These are phyloP conservation scores for Tuberolachnus salignus DNA, from an alignment of 2,888 invertebrate species.

Conservation along the genomic window DNA sequence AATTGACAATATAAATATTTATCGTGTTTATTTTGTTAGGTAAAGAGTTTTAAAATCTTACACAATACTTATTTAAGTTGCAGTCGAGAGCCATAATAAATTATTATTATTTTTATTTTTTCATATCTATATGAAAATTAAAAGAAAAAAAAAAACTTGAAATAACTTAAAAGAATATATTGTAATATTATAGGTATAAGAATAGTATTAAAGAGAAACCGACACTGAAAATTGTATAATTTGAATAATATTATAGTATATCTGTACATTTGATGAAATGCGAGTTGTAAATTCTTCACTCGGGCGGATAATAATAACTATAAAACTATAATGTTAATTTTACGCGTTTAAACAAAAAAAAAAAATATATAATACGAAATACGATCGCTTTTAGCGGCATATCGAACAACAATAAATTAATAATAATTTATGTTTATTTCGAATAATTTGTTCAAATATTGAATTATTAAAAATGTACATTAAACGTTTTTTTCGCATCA, in stretches of 20 bases:
- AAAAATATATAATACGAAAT: too few relatives aligned
- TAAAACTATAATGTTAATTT: too few relatives aligned
- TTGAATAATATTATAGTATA: too few relatives aligned
- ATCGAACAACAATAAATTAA: not conserved
- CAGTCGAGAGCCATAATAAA: not conserved
- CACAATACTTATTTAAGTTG: not conserved
- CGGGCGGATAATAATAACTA: too few relatives aligned
- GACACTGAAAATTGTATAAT: too few relatives aligned
- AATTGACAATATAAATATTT: not conserved
- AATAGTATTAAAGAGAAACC: not conserved
- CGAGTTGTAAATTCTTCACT: too few relatives aligned
- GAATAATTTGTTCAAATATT: not conserved
- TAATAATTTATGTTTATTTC: constrained; percentile 1
- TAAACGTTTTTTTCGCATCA: not conserved
- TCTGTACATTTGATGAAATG: too few relatives aligned
- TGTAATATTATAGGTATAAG: not conserved
- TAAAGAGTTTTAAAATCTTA: constrained; percentile 26
- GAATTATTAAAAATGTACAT: not conserved
- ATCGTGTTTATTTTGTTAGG: constrained; percentile 28
- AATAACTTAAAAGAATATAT: not conserved
- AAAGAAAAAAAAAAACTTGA: too few relatives aligned
- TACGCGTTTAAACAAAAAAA: too few relatives aligned
- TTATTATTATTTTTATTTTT: too few relatives aligned
- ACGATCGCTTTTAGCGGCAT: too few relatives aligned
- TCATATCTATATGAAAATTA: not conserved